Evolutionary conservation across 2,888 invertebrate genomes (phyloP).

Genomic region (Folsomia candida): DNA sequence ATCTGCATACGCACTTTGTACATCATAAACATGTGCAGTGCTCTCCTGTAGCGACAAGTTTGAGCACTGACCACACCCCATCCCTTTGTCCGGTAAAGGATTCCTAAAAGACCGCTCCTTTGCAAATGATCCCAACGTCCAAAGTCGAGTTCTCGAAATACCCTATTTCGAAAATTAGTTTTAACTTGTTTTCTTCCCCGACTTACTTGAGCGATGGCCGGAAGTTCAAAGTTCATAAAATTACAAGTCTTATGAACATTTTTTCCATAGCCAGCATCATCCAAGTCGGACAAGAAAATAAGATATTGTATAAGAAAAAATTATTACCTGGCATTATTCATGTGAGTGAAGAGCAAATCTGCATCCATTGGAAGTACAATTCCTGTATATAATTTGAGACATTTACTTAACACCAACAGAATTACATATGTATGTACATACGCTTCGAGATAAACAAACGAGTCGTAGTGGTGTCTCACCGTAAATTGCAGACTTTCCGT

Average conservation of each 20-base stretch:
- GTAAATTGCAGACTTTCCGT: conserved; percentile 68
- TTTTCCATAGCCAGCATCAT: too few relatives aligned
- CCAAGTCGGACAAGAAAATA: too few relatives aligned
- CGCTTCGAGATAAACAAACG: neutral
- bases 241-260: too few relatives aligned
- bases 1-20: conserved; percentile 63
- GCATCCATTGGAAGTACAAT: conserved; percentile 83
- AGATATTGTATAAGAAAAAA: too few relatives aligned
- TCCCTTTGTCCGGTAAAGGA: neutral
- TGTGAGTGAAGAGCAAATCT: conserved; percentile 79
- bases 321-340: conserved; percentile 92
- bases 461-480: conserved; percentile 59
- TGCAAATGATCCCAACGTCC: conserved; percentile 81
- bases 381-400: too few relatives aligned
- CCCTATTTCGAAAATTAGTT: too few relatives aligned
- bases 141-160: conserved; percentile 82
- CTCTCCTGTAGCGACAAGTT: conserved; percentile 73
- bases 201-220: too few relatives aligned
- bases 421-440: neutral
- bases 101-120: conserved; percentile 58
- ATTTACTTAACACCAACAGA: conserved; percentile 9
- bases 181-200: too few relatives aligned
- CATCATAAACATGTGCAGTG: conserved; percentile 72
- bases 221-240: too few relatives aligned
- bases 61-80: conserved; percentile 18